A percentile compares a stretch with the other conserved stretches of the same genome.
Evolutionary conservation across 2,797 vertebrate genomes (phyloP).

Genomic region (Calcarius lapponicus): DNA sequence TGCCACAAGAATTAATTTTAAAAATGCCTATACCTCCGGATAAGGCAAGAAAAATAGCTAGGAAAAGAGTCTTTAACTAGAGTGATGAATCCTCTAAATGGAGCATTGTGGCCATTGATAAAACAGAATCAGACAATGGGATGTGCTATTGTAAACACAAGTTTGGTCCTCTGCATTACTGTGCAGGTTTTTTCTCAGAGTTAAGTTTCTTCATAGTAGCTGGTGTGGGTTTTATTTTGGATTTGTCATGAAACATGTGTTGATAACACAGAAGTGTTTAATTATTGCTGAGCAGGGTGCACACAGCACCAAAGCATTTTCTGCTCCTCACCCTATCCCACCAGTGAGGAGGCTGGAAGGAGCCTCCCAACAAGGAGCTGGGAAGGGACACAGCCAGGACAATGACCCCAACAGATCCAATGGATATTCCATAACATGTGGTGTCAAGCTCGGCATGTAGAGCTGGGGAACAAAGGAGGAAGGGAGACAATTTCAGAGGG

Average conservation of each 20-base stretch:
- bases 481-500: rapidly evolving
- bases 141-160: background rate
- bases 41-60: background rate
- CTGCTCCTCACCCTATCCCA: background rate
- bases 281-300: background rate
- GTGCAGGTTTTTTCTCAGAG: background rate
- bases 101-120: background rate
- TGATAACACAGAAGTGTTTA: background rate
- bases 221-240: background rate
- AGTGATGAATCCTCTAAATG: background rate
- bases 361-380: background rate
- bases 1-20: background rate
- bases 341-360: rapidly evolving
- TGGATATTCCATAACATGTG: background rate
- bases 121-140: background rate
- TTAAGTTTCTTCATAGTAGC: background rate
- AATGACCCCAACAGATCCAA: background rate
- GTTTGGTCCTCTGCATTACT: background rate
- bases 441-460: background rate
- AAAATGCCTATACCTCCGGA: background rate
- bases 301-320: background rate
- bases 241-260: background rate
- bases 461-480: background rate
- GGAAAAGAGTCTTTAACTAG: background rate
- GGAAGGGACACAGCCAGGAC: background rate